A percentile compares a stretch with the other conserved stretches of the same genome.
phyloP scores from a whole-genome alignment of 2,797 vertebrate species.

The Urophycis tenuis region DNA sequence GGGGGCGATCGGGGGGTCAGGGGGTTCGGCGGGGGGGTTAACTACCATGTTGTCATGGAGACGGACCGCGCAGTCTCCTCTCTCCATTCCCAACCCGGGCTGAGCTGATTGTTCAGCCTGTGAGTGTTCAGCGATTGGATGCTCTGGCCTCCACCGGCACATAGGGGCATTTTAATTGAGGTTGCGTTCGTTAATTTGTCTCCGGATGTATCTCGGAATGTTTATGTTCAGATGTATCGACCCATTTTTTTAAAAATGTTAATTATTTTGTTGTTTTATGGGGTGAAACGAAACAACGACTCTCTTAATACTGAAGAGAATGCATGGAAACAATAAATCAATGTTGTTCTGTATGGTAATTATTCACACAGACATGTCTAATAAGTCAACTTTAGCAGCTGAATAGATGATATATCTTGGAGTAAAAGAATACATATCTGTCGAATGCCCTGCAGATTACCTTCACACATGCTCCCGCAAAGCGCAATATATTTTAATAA shows the following conservation, averaged over 20 bases:
- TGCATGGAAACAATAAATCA: background rate
- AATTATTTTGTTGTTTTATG: background rate
- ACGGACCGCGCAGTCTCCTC: slow-evolving; percentile 6
- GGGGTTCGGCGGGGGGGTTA: slow-evolving; percentile 22
- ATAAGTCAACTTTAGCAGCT: background rate
- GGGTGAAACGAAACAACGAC: too few species aligned
- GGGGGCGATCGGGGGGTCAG: slow-evolving; percentile 12
- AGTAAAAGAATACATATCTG: too few species aligned
- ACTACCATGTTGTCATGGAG: slow-evolving; percentile 22
- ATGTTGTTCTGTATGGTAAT: background rate
- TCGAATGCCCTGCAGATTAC: too few species aligned
- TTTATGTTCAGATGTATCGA: background rate
- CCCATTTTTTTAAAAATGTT: background rate
- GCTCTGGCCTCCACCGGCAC: background rate
- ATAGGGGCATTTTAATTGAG: background rate
- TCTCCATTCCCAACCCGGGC: background rate
- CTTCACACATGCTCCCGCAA: too few species aligned
- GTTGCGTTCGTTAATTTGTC: background rate
- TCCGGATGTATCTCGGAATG: background rate
- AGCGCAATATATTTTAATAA: background rate
- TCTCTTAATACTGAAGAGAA: background rate
- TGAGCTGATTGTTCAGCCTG: background rate
- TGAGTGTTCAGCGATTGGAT: background rate
- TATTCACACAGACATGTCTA: background rate
- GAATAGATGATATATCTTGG: background rate